These are phyloP conservation scores for Nemapogon koenigi DNA, from an alignment of 2,888 invertebrate genomes.

Conservation along the genomic window DNA sequence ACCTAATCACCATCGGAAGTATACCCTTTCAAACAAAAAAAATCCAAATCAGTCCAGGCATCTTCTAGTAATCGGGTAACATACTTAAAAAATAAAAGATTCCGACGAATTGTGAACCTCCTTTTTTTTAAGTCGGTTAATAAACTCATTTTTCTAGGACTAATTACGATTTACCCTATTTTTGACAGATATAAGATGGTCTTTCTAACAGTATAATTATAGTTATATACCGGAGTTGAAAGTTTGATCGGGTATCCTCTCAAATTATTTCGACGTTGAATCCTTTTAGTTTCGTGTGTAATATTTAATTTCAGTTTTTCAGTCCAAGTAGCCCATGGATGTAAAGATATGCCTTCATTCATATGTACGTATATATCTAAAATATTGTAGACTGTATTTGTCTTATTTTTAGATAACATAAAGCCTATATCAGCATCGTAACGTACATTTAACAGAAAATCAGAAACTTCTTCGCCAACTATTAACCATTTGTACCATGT, in stretches of 20 bases:
- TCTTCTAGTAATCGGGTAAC: no score
- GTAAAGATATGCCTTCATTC: constrained; percentile 23
- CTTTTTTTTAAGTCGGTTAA: no score
- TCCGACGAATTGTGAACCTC: no score
- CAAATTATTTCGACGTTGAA: constrained; percentile 29
- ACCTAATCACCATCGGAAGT: no score
- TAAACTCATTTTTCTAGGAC: no score
- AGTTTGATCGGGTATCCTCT: constrained; percentile 32
- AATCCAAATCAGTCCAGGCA: no score
- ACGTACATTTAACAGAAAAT: constrained; percentile 21
- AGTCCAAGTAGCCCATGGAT: constrained; percentile 38
- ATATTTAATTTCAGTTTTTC: constrained; percentile 22
- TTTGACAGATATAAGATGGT: no score
- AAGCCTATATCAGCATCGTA: constrained; percentile 34
- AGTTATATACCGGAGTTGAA: constrained; percentile 34
- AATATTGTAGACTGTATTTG: background rate
- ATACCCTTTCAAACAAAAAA: no score
- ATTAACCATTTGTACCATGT: constrained; percentile 39
- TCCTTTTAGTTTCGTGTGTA: constrained; percentile 25
- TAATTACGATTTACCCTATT: no score
- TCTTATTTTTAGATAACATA: background rate
- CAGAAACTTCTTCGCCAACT: constrained; percentile 25
- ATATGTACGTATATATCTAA: constrained; percentile 35
- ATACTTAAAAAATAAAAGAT: no score
- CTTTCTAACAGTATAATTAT: no score